Base-by-base conservation (phyloP, 2,888 invertebrate genomes). In the Leptarthrus brevirostris region DNA sequence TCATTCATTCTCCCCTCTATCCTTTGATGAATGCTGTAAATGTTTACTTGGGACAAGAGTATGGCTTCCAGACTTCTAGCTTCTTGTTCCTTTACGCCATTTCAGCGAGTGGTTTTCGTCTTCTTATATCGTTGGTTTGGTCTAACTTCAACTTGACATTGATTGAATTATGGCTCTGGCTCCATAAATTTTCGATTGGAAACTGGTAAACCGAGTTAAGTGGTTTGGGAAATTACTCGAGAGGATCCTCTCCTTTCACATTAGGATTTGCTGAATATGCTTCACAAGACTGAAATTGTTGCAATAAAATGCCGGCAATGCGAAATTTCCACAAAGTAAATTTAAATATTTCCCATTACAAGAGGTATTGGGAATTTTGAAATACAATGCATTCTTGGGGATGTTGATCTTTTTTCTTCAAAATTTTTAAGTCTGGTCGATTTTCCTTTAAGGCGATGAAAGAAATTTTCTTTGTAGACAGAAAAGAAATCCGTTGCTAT, bases 191-290 rank as follows among this genome's bases (percentile, higher is more conserved):
- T 64, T 64, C 64, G 47, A 64, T 64, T 64, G 64, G 64, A 44
- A 64, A 64, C 64, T 64, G 64, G 64, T 64, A 64, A 64, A 64
- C 64, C 64, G 64, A 64, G 64, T 64, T 64, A 64, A 64, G 64
- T 64, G 64, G 64, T 64, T 64, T 64, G 44, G 44, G 44, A 22
- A 64, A 64, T 64, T 64, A 64, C 64, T 64, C 22, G 44, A 64
- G 64, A 64, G 64, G 64, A 64, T 64, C 47, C n/a, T n/a, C n/a
- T 40, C 64, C 64, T 47, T 26, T 64, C 64, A 44, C 47, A 24
- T 64, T 47, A 64, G 47, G 64, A 44, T 64, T 54, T 64, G 64
- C 64, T 64, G 64, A 64, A 14, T 64, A 22, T 64, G 64, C 64
- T 64, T 64, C 47, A 64, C 14, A 22, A 44, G 64, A 64, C 64